Base-by-base conservation (phyloP, 2,888 invertebrate genomes). In the Drosophila acutilabella region DNA sequence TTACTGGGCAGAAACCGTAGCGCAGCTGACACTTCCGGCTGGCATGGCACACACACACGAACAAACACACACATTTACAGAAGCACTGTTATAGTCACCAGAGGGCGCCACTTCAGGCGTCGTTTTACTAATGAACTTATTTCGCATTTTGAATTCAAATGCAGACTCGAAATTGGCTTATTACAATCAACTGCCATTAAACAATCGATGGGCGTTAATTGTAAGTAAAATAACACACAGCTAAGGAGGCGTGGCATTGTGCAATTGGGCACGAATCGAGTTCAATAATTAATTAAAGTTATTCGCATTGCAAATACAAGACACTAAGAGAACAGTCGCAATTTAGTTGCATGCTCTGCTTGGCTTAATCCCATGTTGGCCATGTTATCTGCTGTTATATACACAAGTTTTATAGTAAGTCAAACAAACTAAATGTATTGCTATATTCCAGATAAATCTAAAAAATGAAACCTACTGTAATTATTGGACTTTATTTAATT, bases 81-180 rank as follows among this genome's bases (percentile, higher is more conserved):
- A 18, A 8, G 11, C 8, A 20, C n/a, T 1, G 13, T 6, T 30
- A 56, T 7, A 13, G 16, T 30, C 50, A 33, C 33, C 48, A 57
- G 77, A 56, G 60, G 65, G 56, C 62, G 58, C 60, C 72, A 73
- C 44, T 48, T 20, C 60, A 26, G 59, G 64, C 67, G 56, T 72
- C 74, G 66, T 58, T 71, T 71, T 61, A 73, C 78, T 83, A 87
- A 83, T 87, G 87, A 83, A 83, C 84, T 83, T 87, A 83, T 83
- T 83, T 84, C 81, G 73, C 81, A 81, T 75, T 84, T 84, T 64
- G 78, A 78, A 83, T 84, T 87, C 79, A 81, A 83, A 87, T 78
- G 70, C 78, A 66, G 68, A 81, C 77, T 71, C 67, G 67, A 68
- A 88, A 88, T 80, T 88, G 89, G 85, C 82, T 85, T 89, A 82